Evolutionary conservation across 2,113 vertebrate genomes (phyloP).

Genomic region (Rissa tridactyla): DNA sequence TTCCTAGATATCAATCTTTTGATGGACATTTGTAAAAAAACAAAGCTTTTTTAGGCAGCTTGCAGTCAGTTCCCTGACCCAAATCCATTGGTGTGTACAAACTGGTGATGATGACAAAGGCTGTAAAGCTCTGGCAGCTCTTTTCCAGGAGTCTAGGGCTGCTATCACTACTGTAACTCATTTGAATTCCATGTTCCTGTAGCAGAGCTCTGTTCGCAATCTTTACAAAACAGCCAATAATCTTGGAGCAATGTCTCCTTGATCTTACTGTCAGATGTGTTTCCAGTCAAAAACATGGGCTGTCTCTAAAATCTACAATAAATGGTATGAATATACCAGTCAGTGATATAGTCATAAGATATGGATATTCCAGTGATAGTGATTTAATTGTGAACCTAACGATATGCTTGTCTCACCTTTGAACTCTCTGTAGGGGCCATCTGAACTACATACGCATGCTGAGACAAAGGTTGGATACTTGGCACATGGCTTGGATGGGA

Average conservation of each 20-base stretch:
- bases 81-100: background rate
- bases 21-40: background rate
- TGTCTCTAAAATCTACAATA: background rate
- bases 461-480: background rate
- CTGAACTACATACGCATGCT: background rate
- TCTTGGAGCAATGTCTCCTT: background rate
- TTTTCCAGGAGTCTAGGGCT: background rate
- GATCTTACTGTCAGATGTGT: background rate
- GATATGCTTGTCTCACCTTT: background rate
- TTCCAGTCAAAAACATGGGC: background rate
- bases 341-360: background rate
- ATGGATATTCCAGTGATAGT: background rate
- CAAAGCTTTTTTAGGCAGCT: background rate
- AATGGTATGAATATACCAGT: background rate
- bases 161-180: background rate
- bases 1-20: background rate
- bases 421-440: background rate
- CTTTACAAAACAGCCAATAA: background rate
- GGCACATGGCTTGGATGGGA: no score
- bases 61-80: background rate
- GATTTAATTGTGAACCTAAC: background rate
- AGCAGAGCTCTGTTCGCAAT: background rate
- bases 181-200: background rate
- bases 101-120: background rate
- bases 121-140: background rate